These are phyloP conservation scores for Mycteria americana DNA, from an alignment of 2,797 vertebrate species.

Conservation along the genomic window DNA sequence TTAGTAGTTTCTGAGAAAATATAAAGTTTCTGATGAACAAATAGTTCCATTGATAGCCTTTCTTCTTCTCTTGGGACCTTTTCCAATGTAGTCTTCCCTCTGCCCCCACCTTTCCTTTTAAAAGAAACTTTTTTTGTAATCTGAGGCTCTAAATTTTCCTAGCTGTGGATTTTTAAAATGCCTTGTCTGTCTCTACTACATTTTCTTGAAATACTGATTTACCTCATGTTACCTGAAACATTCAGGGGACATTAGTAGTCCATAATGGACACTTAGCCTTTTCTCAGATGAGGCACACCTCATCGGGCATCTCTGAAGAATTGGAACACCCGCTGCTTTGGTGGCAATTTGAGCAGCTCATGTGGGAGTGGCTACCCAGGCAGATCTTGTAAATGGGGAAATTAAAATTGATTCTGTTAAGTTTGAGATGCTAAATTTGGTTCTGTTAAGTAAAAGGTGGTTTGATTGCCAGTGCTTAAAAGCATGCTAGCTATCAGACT, in stretches of 20 bases:
- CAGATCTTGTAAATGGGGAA: not conserved
- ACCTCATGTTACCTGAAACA: not conserved
- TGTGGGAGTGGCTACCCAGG: not conserved
- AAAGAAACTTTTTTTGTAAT: not conserved
- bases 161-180: not conserved
- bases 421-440: not conserved
- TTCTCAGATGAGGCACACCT: not conserved
- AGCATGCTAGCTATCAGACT: not conserved
- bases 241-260: not conserved
- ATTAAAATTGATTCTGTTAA: not conserved
- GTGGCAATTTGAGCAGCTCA: not conserved
- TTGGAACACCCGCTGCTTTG: not conserved
- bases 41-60: not conserved
- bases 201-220: not conserved
- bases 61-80: not conserved
- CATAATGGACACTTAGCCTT: not conserved
- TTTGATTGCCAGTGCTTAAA: not conserved
- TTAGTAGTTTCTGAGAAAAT: not conserved
- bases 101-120: not conserved
- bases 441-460: not conserved
- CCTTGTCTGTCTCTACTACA: not conserved
- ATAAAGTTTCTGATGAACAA: not conserved
- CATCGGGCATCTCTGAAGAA: not conserved
- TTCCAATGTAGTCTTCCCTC: not conserved
- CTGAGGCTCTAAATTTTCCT: not conserved